Evolutionary conservation across 2,888 invertebrate genomes (phyloP).

Genomic region (Allolobophora icterica): DNA sequence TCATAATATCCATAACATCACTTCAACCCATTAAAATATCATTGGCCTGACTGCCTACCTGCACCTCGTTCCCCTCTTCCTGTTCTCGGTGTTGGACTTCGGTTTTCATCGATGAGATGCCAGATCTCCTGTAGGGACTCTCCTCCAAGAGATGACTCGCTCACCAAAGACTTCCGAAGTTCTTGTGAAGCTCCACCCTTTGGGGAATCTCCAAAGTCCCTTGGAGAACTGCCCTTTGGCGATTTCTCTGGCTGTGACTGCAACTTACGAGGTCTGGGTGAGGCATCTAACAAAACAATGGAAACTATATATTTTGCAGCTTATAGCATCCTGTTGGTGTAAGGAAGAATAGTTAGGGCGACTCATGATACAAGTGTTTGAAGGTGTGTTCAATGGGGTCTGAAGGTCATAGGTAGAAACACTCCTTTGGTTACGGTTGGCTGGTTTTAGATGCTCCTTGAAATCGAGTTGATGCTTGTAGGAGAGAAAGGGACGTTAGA

Average conservation of each 20-base stretch:
- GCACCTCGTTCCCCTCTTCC: neutral
- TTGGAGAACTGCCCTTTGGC: neutral
- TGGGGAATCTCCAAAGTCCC: no score
- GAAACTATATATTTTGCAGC: neutral
- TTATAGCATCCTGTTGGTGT: no score
- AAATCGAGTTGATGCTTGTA: no score
- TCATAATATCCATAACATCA: neutral
- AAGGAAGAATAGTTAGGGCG: no score
- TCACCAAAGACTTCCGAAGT: slow-evolving; percentile 50
- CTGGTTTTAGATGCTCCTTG: no score
- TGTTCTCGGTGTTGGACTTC: neutral
- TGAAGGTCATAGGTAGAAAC: no score
- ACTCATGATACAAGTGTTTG: no score
- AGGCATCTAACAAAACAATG: neutral
- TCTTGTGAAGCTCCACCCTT: neutral
- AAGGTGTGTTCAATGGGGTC: no score
- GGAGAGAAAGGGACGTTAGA: no score
- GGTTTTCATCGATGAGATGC: slow-evolving; percentile 57
- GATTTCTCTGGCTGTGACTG: neutral
- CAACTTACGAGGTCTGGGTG: neutral
- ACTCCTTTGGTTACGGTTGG: no score
- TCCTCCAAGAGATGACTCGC: slow-evolving; percentile 59
- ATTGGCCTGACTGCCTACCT: neutral
- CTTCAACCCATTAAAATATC: no score
- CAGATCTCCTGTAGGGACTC: slow-evolving; percentile 59